Conservation (phyloP, 2,888 invertebrate species). For the Polydrusus pterygomalis region DNA sequence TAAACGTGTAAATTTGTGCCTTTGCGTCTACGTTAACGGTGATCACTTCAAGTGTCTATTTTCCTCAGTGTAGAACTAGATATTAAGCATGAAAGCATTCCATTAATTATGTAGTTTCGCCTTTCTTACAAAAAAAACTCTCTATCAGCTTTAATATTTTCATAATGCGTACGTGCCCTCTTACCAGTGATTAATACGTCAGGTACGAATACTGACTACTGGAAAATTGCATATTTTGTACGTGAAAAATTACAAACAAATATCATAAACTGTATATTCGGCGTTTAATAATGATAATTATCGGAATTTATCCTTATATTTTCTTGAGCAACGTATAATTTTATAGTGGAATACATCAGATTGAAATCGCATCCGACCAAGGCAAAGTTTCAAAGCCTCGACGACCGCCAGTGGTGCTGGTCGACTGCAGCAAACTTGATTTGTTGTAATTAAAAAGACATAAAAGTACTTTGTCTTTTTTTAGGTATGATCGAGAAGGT, state of each 20-base stretch:
- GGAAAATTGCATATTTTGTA: conserved; percentile 73
- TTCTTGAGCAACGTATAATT: conserved; percentile 71
- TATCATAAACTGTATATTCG: conserved; percentile 72
- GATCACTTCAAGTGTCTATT: too few relatives aligned
- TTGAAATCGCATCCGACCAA: conserved; percentile 64
- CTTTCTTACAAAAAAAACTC: neutral
- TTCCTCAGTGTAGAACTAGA: too few relatives aligned
- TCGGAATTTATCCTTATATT: conserved; percentile 72
- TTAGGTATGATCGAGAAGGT: conserved; percentile 60
- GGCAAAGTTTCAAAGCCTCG: conserved; percentile 58
- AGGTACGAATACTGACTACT: conserved; percentile 68
- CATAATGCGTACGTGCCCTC: conserved; percentile 35
- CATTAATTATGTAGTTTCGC: conserved; percentile 8
- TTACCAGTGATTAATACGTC: conserved; percentile 47
- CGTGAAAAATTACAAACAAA: conserved; percentile 73
- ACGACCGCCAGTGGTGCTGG: conserved; percentile 58
- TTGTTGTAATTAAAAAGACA: conserved; percentile 68
- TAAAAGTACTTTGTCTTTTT: conserved; percentile 63
- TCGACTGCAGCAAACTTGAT: conserved; percentile 63
- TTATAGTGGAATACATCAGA: conserved; percentile 67
- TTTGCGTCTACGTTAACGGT: too few relatives aligned
- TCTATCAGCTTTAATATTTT: conserved; percentile 24
- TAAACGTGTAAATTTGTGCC: too few relatives aligned
- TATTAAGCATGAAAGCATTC: too few relatives aligned
- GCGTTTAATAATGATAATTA: conserved; percentile 73